These are phyloP conservation scores for Agrochola litura DNA, from an alignment of 2,888 invertebrate species.

Conservation along the genomic window DNA sequence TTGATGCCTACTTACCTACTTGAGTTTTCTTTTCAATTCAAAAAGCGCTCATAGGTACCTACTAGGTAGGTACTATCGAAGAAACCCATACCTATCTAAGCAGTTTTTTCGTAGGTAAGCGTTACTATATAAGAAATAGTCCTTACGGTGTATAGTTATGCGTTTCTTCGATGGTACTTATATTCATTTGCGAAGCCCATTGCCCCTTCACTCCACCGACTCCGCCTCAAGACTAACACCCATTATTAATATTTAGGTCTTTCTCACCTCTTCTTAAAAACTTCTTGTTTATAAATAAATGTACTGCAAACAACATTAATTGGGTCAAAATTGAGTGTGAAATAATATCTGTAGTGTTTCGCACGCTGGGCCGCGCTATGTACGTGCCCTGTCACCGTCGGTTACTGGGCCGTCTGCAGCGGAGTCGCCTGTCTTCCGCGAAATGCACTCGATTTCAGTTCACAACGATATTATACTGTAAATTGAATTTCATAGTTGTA, in stretches of 20 bases:
- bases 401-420: slow-evolving; percentile 58
- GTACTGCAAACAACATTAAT: slow-evolving; percentile 41
- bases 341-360: slow-evolving; percentile 67
- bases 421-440: slow-evolving; percentile 24
- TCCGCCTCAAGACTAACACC: not conserved
- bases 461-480: slow-evolving; percentile 34
- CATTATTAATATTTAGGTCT: not conserved
- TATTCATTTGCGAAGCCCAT: not conserved
- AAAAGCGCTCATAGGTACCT: not conserved
- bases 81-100: too few relatives aligned
- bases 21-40: not conserved
- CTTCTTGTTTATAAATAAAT: slow-evolving; percentile 20
- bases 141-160: too few relatives aligned
- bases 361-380: slow-evolving; percentile 65
- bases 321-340: slow-evolving; percentile 70
- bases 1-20: not conserved
- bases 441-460: slow-evolving; percentile 42
- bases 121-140: too few relatives aligned
- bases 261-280: not conserved
- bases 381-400: slow-evolving; percentile 71
- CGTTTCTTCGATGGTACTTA: too few relatives aligned
- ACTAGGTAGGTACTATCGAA: not conserved
- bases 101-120: too few relatives aligned
- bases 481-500: slow-evolving; percentile 30
- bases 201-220: not conserved